Conservation (phyloP, 2,888 invertebrate species). For the Bembecia ichneumoniformis region DNA sequence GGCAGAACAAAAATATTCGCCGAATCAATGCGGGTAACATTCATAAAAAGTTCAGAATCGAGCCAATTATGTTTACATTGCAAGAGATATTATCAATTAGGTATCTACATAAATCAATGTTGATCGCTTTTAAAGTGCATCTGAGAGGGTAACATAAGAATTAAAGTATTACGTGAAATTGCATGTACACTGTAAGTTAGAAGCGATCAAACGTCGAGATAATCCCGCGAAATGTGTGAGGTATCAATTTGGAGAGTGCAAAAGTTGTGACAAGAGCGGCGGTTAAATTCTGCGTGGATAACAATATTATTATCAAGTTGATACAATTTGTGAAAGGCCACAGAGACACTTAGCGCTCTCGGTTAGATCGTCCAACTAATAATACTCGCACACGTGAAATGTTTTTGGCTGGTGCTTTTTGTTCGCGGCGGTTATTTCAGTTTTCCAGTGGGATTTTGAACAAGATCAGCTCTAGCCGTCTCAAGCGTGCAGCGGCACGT, state of each 20-base stretch:
- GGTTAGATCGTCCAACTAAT: constrained; percentile 72
- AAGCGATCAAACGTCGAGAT: no score
- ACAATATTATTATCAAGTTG: constrained; percentile 37
- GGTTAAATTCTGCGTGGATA: constrained; percentile 29
- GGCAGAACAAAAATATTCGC: neutral
- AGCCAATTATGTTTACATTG: constrained; percentile 33
- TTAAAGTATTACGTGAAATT: no score
- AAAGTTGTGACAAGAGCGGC: neutral
- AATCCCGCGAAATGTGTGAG: no score
- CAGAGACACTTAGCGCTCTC: constrained; percentile 64
- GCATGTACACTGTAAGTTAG: no score
- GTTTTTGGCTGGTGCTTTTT: constrained; percentile 72
- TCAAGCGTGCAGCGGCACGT: constrained; percentile 41
- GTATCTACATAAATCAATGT: no score
- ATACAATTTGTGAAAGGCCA: constrained; percentile 42
- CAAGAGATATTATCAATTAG: constrained; percentile 7
- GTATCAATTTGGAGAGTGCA: no score
- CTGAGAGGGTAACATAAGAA: no score
- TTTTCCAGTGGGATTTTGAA: constrained; percentile 71
- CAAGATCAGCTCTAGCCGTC: constrained; percentile 65
- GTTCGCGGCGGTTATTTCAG: constrained; percentile 71
- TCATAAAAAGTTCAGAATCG: constrained; percentile 36
- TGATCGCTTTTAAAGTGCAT: no score
- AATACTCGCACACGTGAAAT: constrained; percentile 70
- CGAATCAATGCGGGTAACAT: constrained; percentile 17